Conservation (phyloP, 1,140 invertebrate species). For the Eriocheir sinensis region DNA sequence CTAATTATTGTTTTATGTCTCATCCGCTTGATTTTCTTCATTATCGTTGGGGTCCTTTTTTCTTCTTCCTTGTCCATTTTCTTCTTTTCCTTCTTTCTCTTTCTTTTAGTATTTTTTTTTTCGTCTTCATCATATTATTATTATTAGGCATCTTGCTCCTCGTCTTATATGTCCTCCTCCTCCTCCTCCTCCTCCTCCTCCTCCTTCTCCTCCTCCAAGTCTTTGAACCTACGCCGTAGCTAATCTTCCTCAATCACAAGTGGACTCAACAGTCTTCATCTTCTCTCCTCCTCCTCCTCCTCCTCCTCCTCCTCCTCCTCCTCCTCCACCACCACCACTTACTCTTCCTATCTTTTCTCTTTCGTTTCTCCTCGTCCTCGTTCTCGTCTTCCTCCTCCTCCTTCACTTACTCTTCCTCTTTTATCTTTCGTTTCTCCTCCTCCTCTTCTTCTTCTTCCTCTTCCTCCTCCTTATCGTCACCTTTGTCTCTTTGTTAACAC, state of each 20-base stretch:
- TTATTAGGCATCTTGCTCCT: no score
- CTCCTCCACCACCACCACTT: neutral
- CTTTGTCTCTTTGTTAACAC: neutral
- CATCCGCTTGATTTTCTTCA: no score
- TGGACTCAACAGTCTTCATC: neutral
- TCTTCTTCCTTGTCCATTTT: no score
- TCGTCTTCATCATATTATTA: no score
- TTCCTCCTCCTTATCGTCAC: neutral
- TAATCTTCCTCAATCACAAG: neutral
- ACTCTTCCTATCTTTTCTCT: no score
- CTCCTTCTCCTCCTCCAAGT: neutral
- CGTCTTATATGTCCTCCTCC: no score
- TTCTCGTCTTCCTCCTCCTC: neutral
- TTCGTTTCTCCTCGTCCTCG: neutral
- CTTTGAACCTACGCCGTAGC: neutral
- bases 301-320: conserved; percentile 2
- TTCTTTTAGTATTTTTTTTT: no score
- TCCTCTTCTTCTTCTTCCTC: neutral
- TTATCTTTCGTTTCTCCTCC: neutral
- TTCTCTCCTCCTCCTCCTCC: conserved; percentile 8
- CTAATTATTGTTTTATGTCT: no score
- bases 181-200: neutral
- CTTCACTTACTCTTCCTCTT: neutral
- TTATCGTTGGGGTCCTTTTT: no score
- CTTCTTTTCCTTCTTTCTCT: no score